Evolutionary conservation across 1,140 invertebrate species (phyloP).

Genomic region (Drosophila mauritiana): DNA sequence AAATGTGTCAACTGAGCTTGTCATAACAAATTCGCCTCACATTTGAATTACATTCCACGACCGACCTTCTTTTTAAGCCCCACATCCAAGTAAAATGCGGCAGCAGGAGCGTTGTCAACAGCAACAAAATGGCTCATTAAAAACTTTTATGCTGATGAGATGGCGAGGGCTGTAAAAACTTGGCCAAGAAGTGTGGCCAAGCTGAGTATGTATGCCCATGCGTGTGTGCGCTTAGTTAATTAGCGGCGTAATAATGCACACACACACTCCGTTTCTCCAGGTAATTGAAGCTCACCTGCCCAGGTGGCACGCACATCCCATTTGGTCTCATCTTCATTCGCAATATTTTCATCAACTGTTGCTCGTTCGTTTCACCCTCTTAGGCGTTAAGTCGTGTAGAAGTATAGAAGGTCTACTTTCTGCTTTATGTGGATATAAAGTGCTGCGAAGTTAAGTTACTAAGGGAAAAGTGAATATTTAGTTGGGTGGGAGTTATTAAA

Average conservation of each 20-base stretch:
- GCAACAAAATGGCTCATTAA: slow-evolving; percentile 78
- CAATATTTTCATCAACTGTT: slow-evolving; percentile 23
- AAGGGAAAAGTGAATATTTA: too few relatives aligned
- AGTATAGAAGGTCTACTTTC: not conserved
- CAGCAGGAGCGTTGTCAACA: slow-evolving; percentile 32
- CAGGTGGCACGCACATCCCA: slow-evolving; percentile 18
- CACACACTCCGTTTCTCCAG: slow-evolving; percentile 11
- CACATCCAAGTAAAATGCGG: not conserved
- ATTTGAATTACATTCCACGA: slow-evolving; percentile 26
- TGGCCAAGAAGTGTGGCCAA: slow-evolving; percentile 42
- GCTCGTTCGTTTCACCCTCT: slow-evolving; percentile 5
- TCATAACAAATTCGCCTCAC: slow-evolving; percentile 77
- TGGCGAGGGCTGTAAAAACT: slow-evolving; percentile 55
- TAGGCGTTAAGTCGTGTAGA: not conserved
- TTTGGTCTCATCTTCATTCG: slow-evolving; percentile 1
- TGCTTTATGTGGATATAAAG: not conserved
- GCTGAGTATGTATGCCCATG: not conserved
- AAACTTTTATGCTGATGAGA: slow-evolving; percentile 81
- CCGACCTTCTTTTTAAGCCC: not conserved
- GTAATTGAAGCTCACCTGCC: slow-evolving; percentile 27
- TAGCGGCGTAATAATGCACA: slow-evolving; percentile 69
- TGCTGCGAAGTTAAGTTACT: too few relatives aligned
- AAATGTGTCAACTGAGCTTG: slow-evolving; percentile 81
- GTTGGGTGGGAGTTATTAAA: too few relatives aligned
- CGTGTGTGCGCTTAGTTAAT: slow-evolving; percentile 65